Evolutionary conservation across 2,797 vertebrate genomes (phyloP).

Genomic region (Alcedo atthis): DNA sequence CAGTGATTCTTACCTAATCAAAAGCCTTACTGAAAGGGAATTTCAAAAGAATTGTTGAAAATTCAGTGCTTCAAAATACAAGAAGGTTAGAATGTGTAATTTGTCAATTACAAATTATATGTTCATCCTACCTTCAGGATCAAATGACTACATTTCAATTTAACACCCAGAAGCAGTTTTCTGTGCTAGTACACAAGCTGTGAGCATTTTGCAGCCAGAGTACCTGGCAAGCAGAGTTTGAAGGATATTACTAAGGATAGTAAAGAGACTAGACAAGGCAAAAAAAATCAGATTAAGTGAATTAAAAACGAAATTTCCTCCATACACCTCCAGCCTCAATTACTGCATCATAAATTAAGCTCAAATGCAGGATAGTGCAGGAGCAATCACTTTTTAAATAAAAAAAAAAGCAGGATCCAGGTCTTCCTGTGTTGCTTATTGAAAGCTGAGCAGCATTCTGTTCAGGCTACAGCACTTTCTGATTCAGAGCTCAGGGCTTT

Average conservation of each 20-base stretch:
- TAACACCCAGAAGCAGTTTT: neutral
- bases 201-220: neutral
- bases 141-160: neutral
- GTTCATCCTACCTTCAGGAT: neutral
- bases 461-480: neutral
- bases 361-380: conserved; percentile 4
- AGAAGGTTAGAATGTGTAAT: neutral
- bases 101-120: neutral
- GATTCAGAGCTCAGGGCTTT: neutral
- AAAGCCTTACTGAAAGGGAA: neutral
- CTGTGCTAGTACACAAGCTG: neutral
- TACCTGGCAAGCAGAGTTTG: neutral
- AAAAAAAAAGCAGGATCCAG: neutral
- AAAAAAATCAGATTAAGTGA: conserved; percentile 13
- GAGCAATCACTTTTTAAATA: neutral
- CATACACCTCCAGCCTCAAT: conserved; percentile 15
- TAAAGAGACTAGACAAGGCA: neutral
- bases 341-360: conserved; percentile 2
- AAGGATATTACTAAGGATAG: neutral
- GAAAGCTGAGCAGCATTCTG: neutral
- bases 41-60: neutral
- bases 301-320: neutral
- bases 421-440: neutral
- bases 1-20: neutral
- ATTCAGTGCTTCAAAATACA: neutral